A percentile compares a stretch with the other conserved stretches of the same genome.
Evolutionary conservation across 2,113 vertebrate species (phyloP).

Genomic region (Alaudala cheleensis): DNA sequence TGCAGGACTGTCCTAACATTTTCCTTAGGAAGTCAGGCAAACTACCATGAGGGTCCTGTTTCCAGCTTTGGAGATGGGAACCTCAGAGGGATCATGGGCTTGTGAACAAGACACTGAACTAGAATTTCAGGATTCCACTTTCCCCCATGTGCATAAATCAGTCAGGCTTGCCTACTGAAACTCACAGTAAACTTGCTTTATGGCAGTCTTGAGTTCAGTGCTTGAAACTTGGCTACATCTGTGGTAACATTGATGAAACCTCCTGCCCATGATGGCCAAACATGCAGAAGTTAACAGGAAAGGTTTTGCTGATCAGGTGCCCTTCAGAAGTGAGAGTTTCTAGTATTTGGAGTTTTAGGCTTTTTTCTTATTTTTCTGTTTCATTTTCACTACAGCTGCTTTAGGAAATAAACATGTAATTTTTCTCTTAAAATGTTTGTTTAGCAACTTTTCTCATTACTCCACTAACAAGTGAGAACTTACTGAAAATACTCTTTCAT

Average conservation of each 20-base stretch:
- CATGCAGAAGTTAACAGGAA: not conserved
- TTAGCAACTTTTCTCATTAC: not conserved
- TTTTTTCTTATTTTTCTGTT: not conserved
- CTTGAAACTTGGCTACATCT: not conserved
- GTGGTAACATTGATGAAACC: not conserved
- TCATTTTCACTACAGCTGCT: not conserved
- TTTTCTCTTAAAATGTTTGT: not conserved
- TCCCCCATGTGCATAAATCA: not conserved
- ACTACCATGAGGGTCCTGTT: not conserved
- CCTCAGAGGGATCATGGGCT: not conserved
- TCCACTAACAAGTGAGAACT: not conserved
- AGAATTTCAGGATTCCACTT: not conserved
- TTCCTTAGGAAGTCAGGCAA: not conserved
- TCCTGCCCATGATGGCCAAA: not conserved
- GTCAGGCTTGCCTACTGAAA: not conserved
- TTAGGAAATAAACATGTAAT: not conserved
- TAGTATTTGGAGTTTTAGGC: not conserved
- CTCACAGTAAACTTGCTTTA: not conserved
- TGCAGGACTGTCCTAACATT: not conserved
- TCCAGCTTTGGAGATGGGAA: not conserved
- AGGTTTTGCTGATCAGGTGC: not conserved
- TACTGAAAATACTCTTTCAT: not conserved
- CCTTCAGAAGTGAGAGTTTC: not conserved
- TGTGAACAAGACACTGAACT: not conserved
- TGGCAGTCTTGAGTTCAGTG: not conserved